phyloP scores from a whole-genome alignment of 2,113 vertebrate genomes.

The Sardina pilchardus region DNA sequence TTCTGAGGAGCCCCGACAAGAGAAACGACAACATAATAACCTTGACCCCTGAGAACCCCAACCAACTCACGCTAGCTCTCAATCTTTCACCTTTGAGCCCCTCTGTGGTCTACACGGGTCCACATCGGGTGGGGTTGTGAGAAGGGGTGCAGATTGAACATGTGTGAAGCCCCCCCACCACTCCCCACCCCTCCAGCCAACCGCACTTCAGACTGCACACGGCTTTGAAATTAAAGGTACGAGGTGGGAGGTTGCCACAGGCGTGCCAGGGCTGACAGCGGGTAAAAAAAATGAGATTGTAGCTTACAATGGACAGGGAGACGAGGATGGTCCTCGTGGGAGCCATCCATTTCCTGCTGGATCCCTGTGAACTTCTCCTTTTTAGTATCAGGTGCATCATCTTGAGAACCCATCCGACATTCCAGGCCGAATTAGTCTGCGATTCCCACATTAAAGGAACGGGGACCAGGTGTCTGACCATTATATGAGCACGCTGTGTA shows the following conservation, averaged over 20 bases:
- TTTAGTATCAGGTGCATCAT: conserved; percentile 99
- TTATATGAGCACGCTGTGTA: conserved; percentile 77
- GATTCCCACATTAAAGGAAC: conserved; percentile 87
- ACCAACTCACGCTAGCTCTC: neutral
- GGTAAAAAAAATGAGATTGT: conserved; percentile 69
- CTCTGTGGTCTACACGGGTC: conserved; percentile 48
- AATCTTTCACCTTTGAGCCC: conserved; percentile 5
- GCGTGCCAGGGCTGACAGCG: conserved; percentile 57
- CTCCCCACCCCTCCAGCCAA: conserved; percentile 70
- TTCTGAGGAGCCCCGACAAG: neutral
- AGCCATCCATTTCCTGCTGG: conserved; percentile 81
- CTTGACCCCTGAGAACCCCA: neutral
- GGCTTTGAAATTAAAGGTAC: conserved; percentile 81
- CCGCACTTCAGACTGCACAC: conserved; percentile 70
- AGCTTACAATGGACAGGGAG: conserved; percentile 76
- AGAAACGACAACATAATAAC: neutral
- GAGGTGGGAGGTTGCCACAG: conserved; percentile 82
- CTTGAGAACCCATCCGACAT: conserved; percentile 96
- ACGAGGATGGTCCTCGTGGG: conserved; percentile 77
- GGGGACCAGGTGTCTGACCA: conserved; percentile 84
- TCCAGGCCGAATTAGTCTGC: conserved; percentile 92
- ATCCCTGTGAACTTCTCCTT: conserved; percentile 84
- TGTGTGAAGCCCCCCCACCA: conserved; percentile 78
- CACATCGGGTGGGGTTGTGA: neutral
- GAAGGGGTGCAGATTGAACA: conserved; percentile 74